These are phyloP conservation scores for Piaya cayana DNA, from an alignment of 2,113 vertebrate genomes.

Conservation along the genomic window DNA sequence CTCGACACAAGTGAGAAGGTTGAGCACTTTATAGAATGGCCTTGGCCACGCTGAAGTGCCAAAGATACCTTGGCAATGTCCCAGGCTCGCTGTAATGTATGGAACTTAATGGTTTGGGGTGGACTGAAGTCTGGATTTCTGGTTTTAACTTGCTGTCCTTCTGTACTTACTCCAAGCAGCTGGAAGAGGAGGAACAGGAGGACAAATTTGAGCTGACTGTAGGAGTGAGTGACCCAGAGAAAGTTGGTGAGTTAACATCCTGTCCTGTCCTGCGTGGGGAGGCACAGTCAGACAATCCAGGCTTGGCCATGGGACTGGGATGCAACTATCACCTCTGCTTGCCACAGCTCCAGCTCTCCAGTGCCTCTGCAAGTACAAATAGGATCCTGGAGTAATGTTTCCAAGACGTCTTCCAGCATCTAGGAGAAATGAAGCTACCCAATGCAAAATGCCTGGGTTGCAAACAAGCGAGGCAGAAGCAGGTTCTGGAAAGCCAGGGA, in stretches of 20 bases:
- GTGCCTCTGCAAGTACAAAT: background rate
- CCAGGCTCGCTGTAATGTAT: accelerated
- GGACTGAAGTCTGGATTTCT: background rate
- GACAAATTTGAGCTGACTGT: constrained; percentile 91
- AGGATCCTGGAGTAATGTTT: background rate
- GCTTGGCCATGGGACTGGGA: background rate
- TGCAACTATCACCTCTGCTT: accelerated
- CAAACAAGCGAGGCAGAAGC: background rate
- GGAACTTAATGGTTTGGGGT: background rate
- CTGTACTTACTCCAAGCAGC: constrained; percentile 53
- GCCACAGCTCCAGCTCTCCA: background rate
- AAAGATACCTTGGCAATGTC: background rate
- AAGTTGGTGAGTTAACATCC: constrained; percentile 85
- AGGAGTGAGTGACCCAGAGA: constrained; percentile 93
- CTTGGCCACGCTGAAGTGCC: background rate
- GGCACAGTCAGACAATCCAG: background rate
- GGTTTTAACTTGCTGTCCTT: background rate
- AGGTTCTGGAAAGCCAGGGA: background rate
- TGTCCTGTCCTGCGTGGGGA: background rate
- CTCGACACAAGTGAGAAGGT: background rate
- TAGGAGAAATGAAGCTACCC: background rate
- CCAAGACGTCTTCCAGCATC: background rate
- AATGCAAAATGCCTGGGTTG: background rate
- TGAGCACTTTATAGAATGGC: background rate
- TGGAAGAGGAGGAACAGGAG: constrained; percentile 89